Evolutionary conservation across 2,797 vertebrate species (phyloP).

Genomic region (Cetoscarus ocellatus): DNA sequence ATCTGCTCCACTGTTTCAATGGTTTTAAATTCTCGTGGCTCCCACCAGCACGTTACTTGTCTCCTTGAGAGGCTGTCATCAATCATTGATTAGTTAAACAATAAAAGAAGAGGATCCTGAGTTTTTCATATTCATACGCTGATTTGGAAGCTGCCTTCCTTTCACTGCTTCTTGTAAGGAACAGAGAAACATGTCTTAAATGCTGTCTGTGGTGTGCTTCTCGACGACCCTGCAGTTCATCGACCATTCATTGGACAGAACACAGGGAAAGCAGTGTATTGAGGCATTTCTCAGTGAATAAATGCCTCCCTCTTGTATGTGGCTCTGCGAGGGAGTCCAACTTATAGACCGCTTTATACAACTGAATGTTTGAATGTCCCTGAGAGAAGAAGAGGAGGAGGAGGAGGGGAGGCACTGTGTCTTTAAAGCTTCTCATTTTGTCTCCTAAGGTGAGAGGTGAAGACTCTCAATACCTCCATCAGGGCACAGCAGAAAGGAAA

Average conservation of each 20-base stretch:
- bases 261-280: constrained; percentile 15
- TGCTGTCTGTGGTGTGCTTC: constrained; percentile 30
- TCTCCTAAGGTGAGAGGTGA: constrained; percentile 75
- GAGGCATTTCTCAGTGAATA: constrained; percentile 62
- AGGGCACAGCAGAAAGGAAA: constrained; percentile 67
- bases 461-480: constrained; percentile 74
- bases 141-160: constrained; percentile 20
- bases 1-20: too few species aligned
- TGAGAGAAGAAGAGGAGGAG: constrained; percentile 67
- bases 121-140: constrained; percentile 20
- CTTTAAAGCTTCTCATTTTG: constrained; percentile 70
- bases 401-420: constrained; percentile 54
- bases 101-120: constrained; percentile 23
- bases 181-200: constrained; percentile 29
- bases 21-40: neutral
- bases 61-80: constrained; percentile 1
- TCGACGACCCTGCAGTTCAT: constrained; percentile 54
- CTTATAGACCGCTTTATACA: constrained; percentile 61
- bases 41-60: constrained; percentile 1
- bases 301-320: constrained; percentile 61
- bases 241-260: constrained; percentile 27
- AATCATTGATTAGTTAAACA: neutral
- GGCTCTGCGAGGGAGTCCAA: constrained; percentile 46
- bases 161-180: constrained; percentile 13
- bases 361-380: constrained; percentile 68